Conservation (phyloP, 2,113 vertebrate species). For the Trochalopteron elliotii region DNA sequence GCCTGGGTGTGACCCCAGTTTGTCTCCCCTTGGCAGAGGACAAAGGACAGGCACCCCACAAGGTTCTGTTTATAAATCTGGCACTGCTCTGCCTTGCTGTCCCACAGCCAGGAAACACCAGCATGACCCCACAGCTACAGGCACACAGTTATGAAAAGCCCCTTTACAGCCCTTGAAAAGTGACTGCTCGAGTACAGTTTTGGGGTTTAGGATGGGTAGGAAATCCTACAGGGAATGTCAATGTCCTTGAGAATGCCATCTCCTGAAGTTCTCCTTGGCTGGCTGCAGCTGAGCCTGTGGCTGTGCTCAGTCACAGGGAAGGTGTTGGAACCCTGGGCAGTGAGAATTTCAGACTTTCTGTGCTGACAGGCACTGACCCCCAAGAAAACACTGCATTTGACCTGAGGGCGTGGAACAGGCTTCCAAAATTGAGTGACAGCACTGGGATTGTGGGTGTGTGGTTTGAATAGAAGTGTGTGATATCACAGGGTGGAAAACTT, state of each 20-base stretch:
- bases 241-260: background rate
- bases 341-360: too few species aligned
- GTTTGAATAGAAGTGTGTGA: too few species aligned
- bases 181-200: rapidly evolving
- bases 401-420: too few species aligned
- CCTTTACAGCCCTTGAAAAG: background rate
- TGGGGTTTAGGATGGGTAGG: background rate
- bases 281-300: background rate
- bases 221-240: rapidly evolving
- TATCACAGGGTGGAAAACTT: too few species aligned
- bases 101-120: background rate
- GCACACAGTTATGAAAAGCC: background rate
- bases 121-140: rapidly evolving
- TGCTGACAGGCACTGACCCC: too few species aligned
- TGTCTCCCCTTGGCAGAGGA: rapidly evolving
- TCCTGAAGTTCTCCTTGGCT: background rate
- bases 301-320: background rate
- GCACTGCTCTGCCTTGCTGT: background rate
- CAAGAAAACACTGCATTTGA: too few species aligned
- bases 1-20: background rate
- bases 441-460: too few species aligned
- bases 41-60: background rate
- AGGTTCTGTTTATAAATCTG: rapidly evolving
- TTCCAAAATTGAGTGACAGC: too few species aligned
- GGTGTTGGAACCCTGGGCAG: too few species aligned